Percentiles rank a stretch among this genome's conserved stretches.
Conservation (phyloP, 1,140 invertebrate species). For the Tenebrio molitor region DNA sequence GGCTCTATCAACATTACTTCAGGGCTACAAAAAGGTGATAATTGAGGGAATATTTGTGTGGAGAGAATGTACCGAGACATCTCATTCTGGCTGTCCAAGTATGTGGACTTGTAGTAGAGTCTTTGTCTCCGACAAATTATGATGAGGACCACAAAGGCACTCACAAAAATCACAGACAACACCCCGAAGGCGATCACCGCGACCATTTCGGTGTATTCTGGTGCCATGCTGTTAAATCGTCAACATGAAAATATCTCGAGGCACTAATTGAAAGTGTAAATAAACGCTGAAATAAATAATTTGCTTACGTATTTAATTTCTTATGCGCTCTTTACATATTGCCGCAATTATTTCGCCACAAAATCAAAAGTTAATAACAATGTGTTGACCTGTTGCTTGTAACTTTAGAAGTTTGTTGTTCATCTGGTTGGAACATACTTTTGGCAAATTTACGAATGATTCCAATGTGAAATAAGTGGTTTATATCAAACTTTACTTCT, state of each 20-base stretch:
- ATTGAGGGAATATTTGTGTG: slow-evolving; percentile 14
- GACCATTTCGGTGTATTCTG: slow-evolving; percentile 75
- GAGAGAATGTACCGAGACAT: slow-evolving; percentile 48
- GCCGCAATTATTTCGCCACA: background rate
- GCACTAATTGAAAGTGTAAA: slow-evolving; percentile 18
- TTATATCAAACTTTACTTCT: slow-evolving; percentile 34
- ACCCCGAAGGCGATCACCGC: slow-evolving; percentile 77
- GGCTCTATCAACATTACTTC: slow-evolving; percentile 63
- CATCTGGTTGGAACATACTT: slow-evolving; percentile 11
- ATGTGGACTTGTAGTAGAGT: slow-evolving; percentile 65
- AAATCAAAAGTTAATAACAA: slow-evolving; percentile 1
- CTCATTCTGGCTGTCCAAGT: slow-evolving; percentile 52
- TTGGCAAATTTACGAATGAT: background rate
- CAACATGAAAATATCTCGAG: background rate
- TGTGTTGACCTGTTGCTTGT: background rate
- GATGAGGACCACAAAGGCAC: slow-evolving; percentile 76
- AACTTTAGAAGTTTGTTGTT: slow-evolving; percentile 19
- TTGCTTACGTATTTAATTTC: slow-evolving; percentile 22
- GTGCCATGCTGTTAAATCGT: slow-evolving; percentile 56
- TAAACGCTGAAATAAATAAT: background rate
- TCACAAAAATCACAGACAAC: slow-evolving; percentile 76
- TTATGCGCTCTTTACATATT: slow-evolving; percentile 43
- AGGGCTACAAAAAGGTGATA: slow-evolving; percentile 55
- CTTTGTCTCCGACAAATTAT: slow-evolving; percentile 73
- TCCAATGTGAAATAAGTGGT: background rate